A percentile compares a stretch with the other conserved stretches of the same genome.
Evolutionary conservation across 2,797 vertebrate species (phyloP).

Genomic region (Philypnodon macrostomus): DNA sequence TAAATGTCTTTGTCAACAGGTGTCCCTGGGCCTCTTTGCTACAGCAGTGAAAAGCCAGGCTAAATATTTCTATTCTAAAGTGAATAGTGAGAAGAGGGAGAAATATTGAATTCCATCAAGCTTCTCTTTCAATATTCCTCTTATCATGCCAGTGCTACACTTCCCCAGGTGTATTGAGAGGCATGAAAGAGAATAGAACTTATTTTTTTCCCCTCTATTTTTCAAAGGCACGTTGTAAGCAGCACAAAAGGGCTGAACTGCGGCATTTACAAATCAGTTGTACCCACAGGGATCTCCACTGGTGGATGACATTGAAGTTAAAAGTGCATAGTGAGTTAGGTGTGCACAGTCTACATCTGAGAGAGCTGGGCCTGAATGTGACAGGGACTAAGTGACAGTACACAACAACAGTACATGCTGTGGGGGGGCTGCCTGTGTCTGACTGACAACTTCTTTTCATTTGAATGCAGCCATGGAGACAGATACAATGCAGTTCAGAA

Average conservation of each 20-base stretch:
- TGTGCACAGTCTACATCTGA: conserved; percentile 59
- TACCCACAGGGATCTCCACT: conserved; percentile 64
- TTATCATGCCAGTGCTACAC: conserved; percentile 66
- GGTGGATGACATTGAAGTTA: conserved; percentile 75
- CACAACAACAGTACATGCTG: conserved; percentile 20
- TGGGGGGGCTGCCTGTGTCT: conserved; percentile 10
- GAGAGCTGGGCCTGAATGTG: conserved; percentile 30
- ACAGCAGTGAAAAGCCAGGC: not conserved
- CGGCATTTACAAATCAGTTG: conserved; percentile 71
- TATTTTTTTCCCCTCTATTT: conserved; percentile 59
- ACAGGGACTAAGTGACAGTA: conserved; percentile 38
- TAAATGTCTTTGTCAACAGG: conserved; percentile 6
- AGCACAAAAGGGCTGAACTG: conserved; percentile 65
- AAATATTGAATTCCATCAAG: conserved; percentile 48
- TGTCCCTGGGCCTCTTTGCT: conserved; percentile 2
- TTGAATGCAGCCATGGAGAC: conserved; percentile 36
- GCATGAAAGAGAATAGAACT: conserved; percentile 68
- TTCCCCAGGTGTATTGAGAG: conserved; percentile 64
- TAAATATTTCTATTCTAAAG: conserved; percentile 7
- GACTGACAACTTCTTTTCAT: conserved; percentile 46
- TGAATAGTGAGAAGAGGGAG: conserved; percentile 16
- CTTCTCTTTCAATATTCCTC: conserved; percentile 63
- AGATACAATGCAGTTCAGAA: conserved; percentile 31
- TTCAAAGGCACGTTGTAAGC: conserved; percentile 71
- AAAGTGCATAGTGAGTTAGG: conserved; percentile 56